Percentiles rank a stretch among this genome's conserved stretches.
These are phyloP conservation scores for Plebejus argus DNA, from an alignment of 2,888 invertebrate genomes.

Conservation along the genomic window DNA sequence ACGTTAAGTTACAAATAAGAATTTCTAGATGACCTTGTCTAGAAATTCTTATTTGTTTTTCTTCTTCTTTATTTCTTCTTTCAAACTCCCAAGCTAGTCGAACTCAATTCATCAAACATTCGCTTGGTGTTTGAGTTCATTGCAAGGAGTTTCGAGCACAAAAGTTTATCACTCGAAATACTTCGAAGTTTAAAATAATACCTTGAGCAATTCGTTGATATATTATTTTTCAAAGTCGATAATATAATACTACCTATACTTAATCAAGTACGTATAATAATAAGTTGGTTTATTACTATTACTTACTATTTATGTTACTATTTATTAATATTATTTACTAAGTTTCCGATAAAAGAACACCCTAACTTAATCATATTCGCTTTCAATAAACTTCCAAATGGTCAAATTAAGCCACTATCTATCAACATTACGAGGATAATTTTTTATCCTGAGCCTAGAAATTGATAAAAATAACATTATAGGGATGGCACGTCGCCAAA, in stretches of 20 bases:
- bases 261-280: neutral
- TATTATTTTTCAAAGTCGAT: no score
- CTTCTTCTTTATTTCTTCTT: no score
- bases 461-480: constrained; percentile 28
- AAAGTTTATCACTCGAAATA: neutral
- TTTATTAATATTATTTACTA: neutral
- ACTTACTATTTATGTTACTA: no score
- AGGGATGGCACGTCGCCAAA: constrained; percentile 17
- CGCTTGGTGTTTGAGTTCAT: neutral
- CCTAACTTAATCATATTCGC: neutral
- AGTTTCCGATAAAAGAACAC: neutral
- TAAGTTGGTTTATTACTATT: no score
- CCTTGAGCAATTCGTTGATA: no score
- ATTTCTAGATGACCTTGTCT: no score
- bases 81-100: no score
- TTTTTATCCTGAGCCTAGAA: neutral
- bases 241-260: no score
- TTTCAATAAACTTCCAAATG: neutral
- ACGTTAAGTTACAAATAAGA: no score
- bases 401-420: constrained; percentile 1
- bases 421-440: neutral
- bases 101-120: neutral
- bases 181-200: neutral
- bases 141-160: neutral
- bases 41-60: no score